Conservation (phyloP, 53 echinoderm and acorn worm genomes). For the Stichopus horrens region DNA sequence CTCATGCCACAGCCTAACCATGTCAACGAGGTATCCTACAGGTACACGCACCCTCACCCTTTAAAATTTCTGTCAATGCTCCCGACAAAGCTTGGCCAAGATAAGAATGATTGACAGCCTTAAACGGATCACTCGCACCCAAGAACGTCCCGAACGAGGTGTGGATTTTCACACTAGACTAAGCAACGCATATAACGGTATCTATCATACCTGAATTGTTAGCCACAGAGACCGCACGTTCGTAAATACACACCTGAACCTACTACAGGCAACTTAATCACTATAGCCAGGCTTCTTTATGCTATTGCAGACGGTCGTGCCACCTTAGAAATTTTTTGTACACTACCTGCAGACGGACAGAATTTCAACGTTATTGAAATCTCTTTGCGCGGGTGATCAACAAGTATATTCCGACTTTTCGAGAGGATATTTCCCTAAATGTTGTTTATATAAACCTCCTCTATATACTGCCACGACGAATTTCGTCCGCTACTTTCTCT, state of each 20-base stretch:
- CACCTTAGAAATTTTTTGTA: background rate
- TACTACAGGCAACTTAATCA: background rate
- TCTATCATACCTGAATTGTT: conserved; percentile 28
- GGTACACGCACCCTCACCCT: no score
- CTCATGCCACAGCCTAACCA: no score
- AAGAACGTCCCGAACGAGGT: conserved; percentile 16
- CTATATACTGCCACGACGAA: no score
- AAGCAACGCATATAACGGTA: conserved; percentile 28
- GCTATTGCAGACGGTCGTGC: no score
- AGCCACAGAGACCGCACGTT: conserved; percentile 25
- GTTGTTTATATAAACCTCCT: background rate
- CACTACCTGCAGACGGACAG: background rate
- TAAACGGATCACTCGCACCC: conserved; percentile 38
- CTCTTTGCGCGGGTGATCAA: background rate
- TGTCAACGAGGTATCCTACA: no score
- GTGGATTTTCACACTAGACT: conserved; percentile 40
- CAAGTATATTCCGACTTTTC: background rate
- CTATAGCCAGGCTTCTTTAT: no score
- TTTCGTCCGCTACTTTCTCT: no score
- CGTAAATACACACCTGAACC: background rate
- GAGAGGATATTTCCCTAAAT: background rate
- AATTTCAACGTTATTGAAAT: background rate
- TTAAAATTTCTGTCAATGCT: no score
- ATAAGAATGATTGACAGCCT: conserved; percentile 24
- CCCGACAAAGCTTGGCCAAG: no score